These are phyloP conservation scores for Solea senegalensis DNA, from an alignment of 2,113 vertebrate species.

Conservation along the genomic window DNA sequence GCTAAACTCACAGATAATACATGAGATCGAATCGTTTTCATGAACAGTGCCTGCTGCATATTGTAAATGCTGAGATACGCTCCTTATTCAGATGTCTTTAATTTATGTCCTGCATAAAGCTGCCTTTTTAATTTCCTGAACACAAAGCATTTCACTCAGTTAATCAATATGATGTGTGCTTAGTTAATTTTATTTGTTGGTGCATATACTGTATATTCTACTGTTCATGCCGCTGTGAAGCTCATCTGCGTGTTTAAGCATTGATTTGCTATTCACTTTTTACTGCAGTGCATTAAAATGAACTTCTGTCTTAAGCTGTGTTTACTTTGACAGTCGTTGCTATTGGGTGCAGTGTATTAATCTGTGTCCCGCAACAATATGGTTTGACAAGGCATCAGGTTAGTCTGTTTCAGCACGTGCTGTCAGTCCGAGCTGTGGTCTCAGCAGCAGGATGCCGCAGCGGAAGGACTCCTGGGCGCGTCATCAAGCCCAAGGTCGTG, in stretches of 20 bases:
- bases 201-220: constrained; percentile 59
- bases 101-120: constrained; percentile 1
- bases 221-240: constrained; percentile 3
- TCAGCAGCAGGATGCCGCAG: constrained; percentile 57
- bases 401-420: not conserved
- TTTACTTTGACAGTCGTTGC: not conserved
- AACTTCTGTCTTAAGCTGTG: not conserved
- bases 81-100: not conserved
- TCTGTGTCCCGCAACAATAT: no score
- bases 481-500: constrained; percentile 66
- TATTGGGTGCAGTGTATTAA: no score
- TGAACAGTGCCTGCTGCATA: constrained; percentile 24
- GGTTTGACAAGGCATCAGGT: no score
- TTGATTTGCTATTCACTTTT: constrained; percentile 25
- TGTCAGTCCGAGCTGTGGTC: not conserved
- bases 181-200: constrained; percentile 10
- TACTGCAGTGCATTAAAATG: constrained; percentile 37
- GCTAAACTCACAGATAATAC: constrained; percentile 32
- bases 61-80: not conserved
- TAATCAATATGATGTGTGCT: no score
- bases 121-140: constrained; percentile 7
- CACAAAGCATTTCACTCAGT: no score
- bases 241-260: constrained; percentile 5
- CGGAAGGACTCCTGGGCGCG: constrained; percentile 57
- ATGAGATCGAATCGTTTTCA: constrained; percentile 41